Percentiles rank a stretch among this genome's conserved stretches.
These are phyloP conservation scores for Uloborus diversus DNA, from an alignment of 1,140 invertebrate species.

Conservation along the genomic window DNA sequence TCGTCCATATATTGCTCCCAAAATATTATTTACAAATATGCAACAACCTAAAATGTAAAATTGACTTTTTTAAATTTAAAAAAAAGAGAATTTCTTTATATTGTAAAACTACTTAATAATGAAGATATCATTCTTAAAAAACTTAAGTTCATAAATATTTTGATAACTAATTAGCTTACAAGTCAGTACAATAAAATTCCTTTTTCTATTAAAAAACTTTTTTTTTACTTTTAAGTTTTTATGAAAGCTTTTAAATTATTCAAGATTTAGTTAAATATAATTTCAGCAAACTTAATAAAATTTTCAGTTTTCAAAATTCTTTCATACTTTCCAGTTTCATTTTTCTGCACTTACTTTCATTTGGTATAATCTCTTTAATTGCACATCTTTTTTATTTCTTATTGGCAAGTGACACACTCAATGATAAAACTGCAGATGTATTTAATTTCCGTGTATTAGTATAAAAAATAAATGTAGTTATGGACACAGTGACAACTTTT, in stretches of 20 bases:
- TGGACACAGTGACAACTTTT: constrained; percentile 55
- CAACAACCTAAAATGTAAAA: too few relatives aligned
- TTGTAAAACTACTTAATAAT: too few relatives aligned
- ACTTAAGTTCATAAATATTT: too few relatives aligned
- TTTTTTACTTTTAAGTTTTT: not conserved
- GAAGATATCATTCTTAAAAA: too few relatives aligned
- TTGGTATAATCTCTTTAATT: not conserved
- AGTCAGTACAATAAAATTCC: not conserved
- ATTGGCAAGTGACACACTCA: constrained; percentile 56
- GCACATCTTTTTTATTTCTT: constrained; percentile 8
- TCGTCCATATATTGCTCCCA: too few relatives aligned
- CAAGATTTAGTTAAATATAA: not conserved
- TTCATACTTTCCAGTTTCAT: not conserved
- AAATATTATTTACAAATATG: too few relatives aligned
- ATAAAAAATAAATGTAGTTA: constrained; percentile 48
- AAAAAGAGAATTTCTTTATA: too few relatives aligned
- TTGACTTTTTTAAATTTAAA: too few relatives aligned
- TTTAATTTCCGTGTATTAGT: not conserved
- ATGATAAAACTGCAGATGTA: constrained; percentile 56
- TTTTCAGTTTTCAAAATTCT: not conserved
- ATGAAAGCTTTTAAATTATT: constrained; percentile 47
- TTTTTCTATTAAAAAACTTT: not conserved
- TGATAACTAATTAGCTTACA: too few relatives aligned
- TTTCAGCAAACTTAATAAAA: not conserved
- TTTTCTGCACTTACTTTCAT: not conserved